Base-by-base conservation (phyloP, 2,113 vertebrate species). In the Gallinago paraguaiae region DNA sequence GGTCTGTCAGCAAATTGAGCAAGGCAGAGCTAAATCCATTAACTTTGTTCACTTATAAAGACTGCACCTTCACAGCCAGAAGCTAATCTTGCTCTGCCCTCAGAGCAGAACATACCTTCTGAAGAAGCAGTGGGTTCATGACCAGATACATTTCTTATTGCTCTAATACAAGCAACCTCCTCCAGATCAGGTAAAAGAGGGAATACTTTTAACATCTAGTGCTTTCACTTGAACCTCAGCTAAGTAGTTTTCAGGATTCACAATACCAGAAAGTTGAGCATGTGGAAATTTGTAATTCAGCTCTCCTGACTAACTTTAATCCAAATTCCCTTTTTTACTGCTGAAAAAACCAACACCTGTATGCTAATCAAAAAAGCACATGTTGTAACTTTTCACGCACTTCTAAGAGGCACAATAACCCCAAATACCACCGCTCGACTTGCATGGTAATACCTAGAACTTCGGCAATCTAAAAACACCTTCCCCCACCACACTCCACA, bases 381-480 rank as follows among this genome's bases (percentile, higher is more conserved):
- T 2, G 2, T 2, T 45, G 37, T 28, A 68, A 39, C 30, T 65
- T 63, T 72, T 30, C 0, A 1, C 20, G 20, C 0, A 1, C 41
- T 84, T 84, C 43, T 0, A 4, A 51, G 15, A 84, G 17, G 31
- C 23, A 50, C 50, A 45, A 13, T 30, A 69, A 68, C 39, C 45
- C 35, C 43, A 68, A 84, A 57, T 53, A 56, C 22, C n/a, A 53
- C 0, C 15, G 41, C n/a, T 91, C 0, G 0, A 45, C 54, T 82
- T 61, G 13, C 1, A 1, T 2, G 9, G 35, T 10, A 94, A 64
- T 13, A 80, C 50, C 68, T 11, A 72, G 33, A 81, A 57, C 19
- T 53, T 64, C 51, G 83, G 67, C 27, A 51, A 68, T 23, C 43
- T 39, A 30, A 50, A 67, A 85, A 17, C 24, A 79, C 43, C 30